A percentile compares a stretch with the other conserved stretches of the same genome.
phyloP scores from a whole-genome alignment of 1,140 invertebrate genomes.

The Euborellia annulipes region DNA sequence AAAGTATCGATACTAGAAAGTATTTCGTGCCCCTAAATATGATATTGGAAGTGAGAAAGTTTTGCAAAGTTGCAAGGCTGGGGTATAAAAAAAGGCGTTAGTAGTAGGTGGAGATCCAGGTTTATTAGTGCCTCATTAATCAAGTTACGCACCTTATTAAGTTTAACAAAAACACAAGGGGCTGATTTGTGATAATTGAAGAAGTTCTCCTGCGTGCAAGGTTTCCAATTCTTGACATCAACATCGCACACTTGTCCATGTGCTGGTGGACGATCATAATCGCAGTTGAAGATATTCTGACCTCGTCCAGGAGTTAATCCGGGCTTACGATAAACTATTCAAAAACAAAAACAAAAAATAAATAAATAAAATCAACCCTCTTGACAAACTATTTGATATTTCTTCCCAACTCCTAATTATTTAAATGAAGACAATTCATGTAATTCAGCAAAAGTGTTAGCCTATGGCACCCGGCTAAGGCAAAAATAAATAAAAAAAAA shows the following conservation, averaged over 20 bases:
- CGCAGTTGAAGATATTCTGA: constrained; percentile 48
- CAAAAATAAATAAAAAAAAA: no score
- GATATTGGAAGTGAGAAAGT: background rate
- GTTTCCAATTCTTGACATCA: constrained; percentile 40
- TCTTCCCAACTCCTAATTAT: no score
- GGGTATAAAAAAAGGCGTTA: no score
- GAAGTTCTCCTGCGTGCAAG: constrained; percentile 47
- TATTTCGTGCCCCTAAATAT: no score
- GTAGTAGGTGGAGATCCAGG: no score
- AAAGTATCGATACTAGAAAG: no score
- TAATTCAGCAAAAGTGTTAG: no score
- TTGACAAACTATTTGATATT: no score
- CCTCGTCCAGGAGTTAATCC: constrained; percentile 45
- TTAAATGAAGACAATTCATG: no score
- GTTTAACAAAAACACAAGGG: constrained; percentile 69
- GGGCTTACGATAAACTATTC: constrained; percentile 46
- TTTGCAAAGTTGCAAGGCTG: background rate
- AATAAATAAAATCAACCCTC: no score
- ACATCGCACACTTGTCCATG: constrained; percentile 55
- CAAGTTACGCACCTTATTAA: constrained; percentile 57
- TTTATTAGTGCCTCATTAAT: no score
- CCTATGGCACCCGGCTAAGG: no score
- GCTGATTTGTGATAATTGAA: constrained; percentile 57
- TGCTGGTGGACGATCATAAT: constrained; percentile 39
- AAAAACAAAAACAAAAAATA: background rate